These are phyloP conservation scores for Phaedon cochleariae DNA, from an alignment of 2,888 invertebrate genomes.

Conservation along the genomic window DNA sequence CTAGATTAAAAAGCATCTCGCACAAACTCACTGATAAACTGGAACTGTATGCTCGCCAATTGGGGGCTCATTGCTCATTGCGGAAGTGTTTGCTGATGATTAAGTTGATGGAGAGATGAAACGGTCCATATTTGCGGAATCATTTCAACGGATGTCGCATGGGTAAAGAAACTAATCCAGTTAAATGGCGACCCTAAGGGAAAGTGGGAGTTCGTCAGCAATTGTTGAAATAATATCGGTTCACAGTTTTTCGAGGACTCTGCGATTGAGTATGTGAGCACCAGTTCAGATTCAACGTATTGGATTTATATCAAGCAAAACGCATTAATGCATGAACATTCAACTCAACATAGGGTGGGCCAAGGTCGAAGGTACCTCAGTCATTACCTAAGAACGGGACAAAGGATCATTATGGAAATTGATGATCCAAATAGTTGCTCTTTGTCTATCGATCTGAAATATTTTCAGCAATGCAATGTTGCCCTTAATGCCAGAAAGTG, in stretches of 20 bases:
- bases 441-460: too few relatives aligned
- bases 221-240: not conserved
- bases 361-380: too few relatives aligned
- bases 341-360: too few relatives aligned
- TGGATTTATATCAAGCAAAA: too few relatives aligned
- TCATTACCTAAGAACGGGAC: too few relatives aligned
- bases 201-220: not conserved
- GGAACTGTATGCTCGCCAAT: not conserved
- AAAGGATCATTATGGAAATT: too few relatives aligned
- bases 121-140: conserved; percentile 30
- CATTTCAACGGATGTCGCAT: conserved; percentile 22
- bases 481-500: too few relatives aligned
- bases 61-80: conserved; percentile 4
- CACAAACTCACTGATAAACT: not conserved
- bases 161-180: conserved; percentile 14
- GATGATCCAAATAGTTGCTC: too few relatives aligned
- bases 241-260: not conserved
- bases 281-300: not conserved
- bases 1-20: conserved; percentile 33
- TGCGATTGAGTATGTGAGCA: not conserved
- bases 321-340: not conserved
- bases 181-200: not conserved
- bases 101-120: conserved; percentile 31
- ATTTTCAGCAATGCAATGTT: too few relatives aligned
- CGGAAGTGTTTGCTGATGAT: conserved; percentile 32